A percentile compares a stretch with the other conserved stretches of the same genome.
These are phyloP conservation scores for Aplochiton taeniatus DNA, from an alignment of 2,797 vertebrate genomes.

Conservation along the genomic window DNA sequence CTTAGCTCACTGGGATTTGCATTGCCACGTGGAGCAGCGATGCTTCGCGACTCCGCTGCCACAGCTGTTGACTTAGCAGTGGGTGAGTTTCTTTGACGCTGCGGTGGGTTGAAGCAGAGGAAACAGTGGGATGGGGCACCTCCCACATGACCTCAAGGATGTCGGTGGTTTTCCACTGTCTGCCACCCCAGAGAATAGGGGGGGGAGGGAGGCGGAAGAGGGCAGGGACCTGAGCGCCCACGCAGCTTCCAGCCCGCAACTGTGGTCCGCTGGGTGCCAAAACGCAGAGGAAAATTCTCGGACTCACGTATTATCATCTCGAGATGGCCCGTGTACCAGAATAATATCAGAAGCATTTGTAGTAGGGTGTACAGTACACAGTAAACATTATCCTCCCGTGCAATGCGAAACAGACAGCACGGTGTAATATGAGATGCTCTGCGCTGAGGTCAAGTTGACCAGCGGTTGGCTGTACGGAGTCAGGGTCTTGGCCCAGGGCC, in stretches of 20 bases:
- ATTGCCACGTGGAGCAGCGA: too few relatives aligned
- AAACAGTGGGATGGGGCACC: constrained; percentile 45
- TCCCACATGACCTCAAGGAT: constrained; percentile 69
- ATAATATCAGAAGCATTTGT: too few relatives aligned
- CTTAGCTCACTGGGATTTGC: too few relatives aligned
- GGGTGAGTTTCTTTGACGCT: constrained; percentile 55
- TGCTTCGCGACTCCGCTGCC: too few relatives aligned
- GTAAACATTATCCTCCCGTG: too few relatives aligned
- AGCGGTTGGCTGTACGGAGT: constrained; percentile 29
- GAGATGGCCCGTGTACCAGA: too few relatives aligned
- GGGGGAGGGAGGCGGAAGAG: constrained; percentile 36
- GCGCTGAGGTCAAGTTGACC: constrained; percentile 37
- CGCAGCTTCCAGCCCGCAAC: constrained; percentile 8
- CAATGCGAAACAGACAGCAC: neutral
- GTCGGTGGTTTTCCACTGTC: constrained; percentile 69
- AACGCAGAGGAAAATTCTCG: constrained; percentile 4
- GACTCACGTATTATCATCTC: too few relatives aligned
- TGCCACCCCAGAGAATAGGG: constrained; percentile 51
- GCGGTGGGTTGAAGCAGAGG: constrained; percentile 42
- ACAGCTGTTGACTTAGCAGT: constrained; percentile 18
- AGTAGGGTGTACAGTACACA: too few relatives aligned
- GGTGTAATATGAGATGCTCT: constrained; percentile 23
- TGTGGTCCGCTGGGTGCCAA: neutral
- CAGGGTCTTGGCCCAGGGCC: neutral
- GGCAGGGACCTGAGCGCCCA: constrained; percentile 1